Percentiles rank a stretch among this genome's conserved stretches.
phyloP scores from a whole-genome alignment of 1,140 invertebrate genomes.

The Pinna nobilis region DNA sequence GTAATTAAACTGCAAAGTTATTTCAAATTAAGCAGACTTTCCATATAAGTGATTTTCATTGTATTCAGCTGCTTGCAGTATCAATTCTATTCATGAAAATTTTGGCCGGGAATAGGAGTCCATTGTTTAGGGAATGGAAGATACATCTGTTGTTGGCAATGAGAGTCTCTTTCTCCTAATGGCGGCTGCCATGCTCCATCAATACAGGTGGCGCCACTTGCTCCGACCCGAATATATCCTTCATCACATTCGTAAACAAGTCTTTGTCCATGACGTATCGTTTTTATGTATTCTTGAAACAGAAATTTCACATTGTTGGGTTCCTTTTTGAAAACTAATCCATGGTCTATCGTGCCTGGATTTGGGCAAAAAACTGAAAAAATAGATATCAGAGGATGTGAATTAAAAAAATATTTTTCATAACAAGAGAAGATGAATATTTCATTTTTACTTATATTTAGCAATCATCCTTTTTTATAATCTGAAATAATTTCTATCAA shows the following conservation, averaged over 20 bases:
- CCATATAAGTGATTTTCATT: too few relatives aligned
- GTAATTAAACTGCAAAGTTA: too few relatives aligned
- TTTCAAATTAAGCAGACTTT: too few relatives aligned
- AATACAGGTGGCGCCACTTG: conserved; percentile 94
- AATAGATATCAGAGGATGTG: background rate
- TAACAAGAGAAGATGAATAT: background rate
- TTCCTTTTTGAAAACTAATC: conserved; percentile 60
- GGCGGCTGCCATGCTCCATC: conserved; percentile 90
- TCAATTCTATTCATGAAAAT: conserved; percentile 13
- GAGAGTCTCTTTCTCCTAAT: background rate
- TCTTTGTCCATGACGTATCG: conserved; percentile 78
- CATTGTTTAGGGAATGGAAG: background rate
- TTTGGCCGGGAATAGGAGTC: background rate
- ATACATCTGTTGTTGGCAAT: background rate
- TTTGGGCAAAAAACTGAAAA: conserved; percentile 61
- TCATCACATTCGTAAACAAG: conserved; percentile 92
- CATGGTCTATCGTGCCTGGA: conserved; percentile 59
- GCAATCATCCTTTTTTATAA: too few relatives aligned
- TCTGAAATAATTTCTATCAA: too few relatives aligned
- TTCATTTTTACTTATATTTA: too few relatives aligned
- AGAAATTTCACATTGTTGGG: conserved; percentile 49
- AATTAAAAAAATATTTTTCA: background rate
- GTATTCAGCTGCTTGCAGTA: too few relatives aligned
- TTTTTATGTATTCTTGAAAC: conserved; percentile 60
- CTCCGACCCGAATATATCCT: conserved; percentile 89